Base-by-base conservation (phyloP, 2,113 vertebrate species). In the Cygnus buccinator region DNA sequence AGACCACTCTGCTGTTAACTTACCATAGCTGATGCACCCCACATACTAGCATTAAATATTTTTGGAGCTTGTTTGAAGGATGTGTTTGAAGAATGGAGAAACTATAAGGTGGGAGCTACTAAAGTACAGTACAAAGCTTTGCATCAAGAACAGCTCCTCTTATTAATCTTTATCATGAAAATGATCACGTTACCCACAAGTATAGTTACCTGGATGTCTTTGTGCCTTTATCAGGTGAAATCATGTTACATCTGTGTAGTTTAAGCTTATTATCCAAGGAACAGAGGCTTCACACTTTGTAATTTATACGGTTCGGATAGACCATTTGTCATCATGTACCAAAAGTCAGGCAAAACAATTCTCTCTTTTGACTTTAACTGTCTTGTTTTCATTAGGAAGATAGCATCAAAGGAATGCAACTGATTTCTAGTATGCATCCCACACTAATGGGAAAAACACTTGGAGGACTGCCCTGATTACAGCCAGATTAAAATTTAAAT, bases 401-500 rank as follows among this genome's bases (percentile, higher is more conserved):
- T 33, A 65, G 43, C 28, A 68, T 65, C 83, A 74, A 90, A 81
- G 68, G 73, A 92, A 88, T 67, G 63, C 79, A 65, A 74, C 48
- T 68, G 5, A 75, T 89, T 92, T 46, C 86, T 93, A 93, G 5
- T 31, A 70, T 72, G 59, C 18, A 91, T 73, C 50, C 63, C 87
- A 63, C 28, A 87, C 55, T 89, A 76, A 92, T 87, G n/a, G 74
- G 58, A 92, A 57, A 46, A 87, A 79, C 48, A 72, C 48, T 70
- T 80, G 33, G 5, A 89, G 84, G 70, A 87, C 4, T 76, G 77
- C 55, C 76, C 76, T 73, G 73, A 90, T 92, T 87, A 46, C 59
- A 88, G 35, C 9, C 75, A 90, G 86, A 93, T 87, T 84, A 59
- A 79, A 83, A 59, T 87, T 94, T 79, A 87, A 95, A 90, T 82